These are phyloP conservation scores for Otis tarda DNA, from an alignment of 2,113 vertebrate species.

Conservation along the genomic window DNA sequence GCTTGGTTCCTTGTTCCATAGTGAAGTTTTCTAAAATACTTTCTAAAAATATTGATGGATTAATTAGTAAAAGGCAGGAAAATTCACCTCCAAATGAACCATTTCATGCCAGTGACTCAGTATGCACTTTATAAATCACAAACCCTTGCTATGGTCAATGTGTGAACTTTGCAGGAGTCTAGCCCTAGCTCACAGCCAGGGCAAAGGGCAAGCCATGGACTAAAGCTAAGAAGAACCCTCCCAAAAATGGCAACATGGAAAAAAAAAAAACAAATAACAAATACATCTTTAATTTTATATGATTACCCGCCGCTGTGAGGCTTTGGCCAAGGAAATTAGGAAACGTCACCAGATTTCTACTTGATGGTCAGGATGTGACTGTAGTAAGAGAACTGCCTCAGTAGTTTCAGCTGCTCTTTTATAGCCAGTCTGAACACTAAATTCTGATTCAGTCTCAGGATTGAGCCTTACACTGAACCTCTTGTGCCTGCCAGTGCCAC, in stretches of 20 bases:
- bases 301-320: background rate
- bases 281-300: background rate
- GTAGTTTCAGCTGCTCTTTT: background rate
- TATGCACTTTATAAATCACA: background rate
- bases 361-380: background rate
- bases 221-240: background rate
- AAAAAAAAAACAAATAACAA: background rate
- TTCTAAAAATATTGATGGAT: background rate
- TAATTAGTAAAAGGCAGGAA: background rate
- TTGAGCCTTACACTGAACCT: background rate
- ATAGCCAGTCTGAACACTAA: background rate
- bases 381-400: background rate
- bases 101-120: background rate
- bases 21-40: background rate
- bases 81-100: background rate
- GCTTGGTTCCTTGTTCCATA: background rate
- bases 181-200: background rate
- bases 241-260: background rate
- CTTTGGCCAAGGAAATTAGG: background rate
- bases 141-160: background rate
- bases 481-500: accelerated
- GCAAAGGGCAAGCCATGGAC: background rate
- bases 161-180: background rate
- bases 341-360: background rate
- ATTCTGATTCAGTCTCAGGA: background rate